phyloP scores from a whole-genome alignment of 2,888 invertebrate species.

The Harpalus rubripes region DNA sequence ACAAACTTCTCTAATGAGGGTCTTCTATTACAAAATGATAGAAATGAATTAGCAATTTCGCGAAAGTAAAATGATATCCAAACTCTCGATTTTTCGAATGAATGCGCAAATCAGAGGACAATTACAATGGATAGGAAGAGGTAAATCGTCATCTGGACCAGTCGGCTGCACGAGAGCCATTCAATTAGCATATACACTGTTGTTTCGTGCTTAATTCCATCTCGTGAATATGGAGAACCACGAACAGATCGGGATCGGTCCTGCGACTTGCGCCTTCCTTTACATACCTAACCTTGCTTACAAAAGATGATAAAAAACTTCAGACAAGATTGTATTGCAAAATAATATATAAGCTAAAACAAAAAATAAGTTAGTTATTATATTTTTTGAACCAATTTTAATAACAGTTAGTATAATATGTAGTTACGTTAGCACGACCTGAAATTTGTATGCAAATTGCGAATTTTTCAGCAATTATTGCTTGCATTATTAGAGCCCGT shows the following conservation, averaged over 20 bases:
- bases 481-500: constrained; percentile 17
- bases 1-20: too few species aligned
- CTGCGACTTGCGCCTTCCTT: constrained; percentile 17
- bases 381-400: constrained; percentile 15
- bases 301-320: too few species aligned
- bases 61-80: constrained; percentile 19
- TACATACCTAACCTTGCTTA: too few species aligned
- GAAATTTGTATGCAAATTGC: constrained; percentile 26
- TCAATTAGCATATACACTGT: constrained; percentile 45
- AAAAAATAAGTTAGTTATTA: too few species aligned
- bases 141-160: constrained; percentile 40
- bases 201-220: constrained; percentile 42
- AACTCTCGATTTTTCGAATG: constrained; percentile 14
- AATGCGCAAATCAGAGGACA: constrained; percentile 8
- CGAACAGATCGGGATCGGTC: not conserved
- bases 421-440: constrained; percentile 10
- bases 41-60: not conserved
- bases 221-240: constrained; percentile 35
- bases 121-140: constrained; percentile 12
- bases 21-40: not conserved
- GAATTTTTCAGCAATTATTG: constrained; percentile 32
- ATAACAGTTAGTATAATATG: not conserved
- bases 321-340: too few species aligned
- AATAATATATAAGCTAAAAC: too few species aligned
- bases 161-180: not conserved